Percentiles rank a stretch among this genome's conserved stretches.
These are phyloP conservation scores for Agrotis exclamationis DNA, from an alignment of 2,888 invertebrate species.

Conservation along the genomic window DNA sequence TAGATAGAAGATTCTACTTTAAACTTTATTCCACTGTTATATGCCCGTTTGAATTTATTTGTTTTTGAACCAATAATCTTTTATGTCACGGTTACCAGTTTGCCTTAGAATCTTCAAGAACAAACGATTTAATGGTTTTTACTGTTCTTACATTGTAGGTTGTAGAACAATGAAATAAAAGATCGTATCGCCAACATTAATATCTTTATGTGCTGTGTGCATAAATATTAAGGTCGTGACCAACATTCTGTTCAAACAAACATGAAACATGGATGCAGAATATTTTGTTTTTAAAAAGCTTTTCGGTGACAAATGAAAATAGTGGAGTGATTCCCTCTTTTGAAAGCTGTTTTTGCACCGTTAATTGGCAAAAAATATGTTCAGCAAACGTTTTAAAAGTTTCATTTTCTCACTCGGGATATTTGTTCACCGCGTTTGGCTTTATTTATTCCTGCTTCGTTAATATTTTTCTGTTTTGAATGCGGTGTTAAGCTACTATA, in stretches of 20 bases:
- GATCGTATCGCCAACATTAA: slow-evolving; percentile 43
- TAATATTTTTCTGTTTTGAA: slow-evolving; percentile 9
- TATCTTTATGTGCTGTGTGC: slow-evolving; percentile 51
- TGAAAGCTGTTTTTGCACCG: slow-evolving; percentile 34
- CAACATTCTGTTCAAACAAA: slow-evolving; percentile 32
- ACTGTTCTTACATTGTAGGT: slow-evolving; percentile 40
- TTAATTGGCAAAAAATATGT: slow-evolving; percentile 47
- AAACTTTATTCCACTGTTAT: slow-evolving; percentile 2
- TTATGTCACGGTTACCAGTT: neutral
- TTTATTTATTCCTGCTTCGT: slow-evolving; percentile 30
- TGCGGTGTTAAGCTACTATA: neutral
- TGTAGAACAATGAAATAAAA: slow-evolving; percentile 38
- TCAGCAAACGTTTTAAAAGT: slow-evolving; percentile 35
- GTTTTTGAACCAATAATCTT: slow-evolving; percentile 13
- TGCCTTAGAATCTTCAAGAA: slow-evolving; percentile 28
- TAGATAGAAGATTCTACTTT: neutral
- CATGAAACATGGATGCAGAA: slow-evolving; percentile 34
- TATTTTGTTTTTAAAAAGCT: slow-evolving; percentile 43
- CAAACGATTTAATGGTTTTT: slow-evolving; percentile 22
- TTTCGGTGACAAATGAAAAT: slow-evolving; percentile 42
- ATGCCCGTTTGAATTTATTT: slow-evolving; percentile 13
- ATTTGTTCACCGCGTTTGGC: slow-evolving; percentile 22
- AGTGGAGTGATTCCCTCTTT: slow-evolving; percentile 16
- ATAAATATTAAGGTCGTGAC: slow-evolving; percentile 48
- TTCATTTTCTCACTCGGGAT: slow-evolving; percentile 33